These are phyloP conservation scores for Girardinichthys multiradiatus DNA, from an alignment of 2,113 vertebrate species.

Conservation along the genomic window DNA sequence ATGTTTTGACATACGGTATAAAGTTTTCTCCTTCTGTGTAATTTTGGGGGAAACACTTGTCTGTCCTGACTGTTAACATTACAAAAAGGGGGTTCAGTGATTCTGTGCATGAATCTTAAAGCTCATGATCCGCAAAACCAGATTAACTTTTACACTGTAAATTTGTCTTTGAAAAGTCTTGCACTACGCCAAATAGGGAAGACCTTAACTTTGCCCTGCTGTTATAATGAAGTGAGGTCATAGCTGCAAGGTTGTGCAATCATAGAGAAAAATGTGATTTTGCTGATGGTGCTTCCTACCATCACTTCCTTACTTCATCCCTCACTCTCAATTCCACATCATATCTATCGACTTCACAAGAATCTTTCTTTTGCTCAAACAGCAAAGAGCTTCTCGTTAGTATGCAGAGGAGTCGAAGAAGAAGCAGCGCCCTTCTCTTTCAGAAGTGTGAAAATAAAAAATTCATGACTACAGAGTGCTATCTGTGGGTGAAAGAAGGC, in stretches of 20 bases:
- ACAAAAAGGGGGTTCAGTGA: background rate
- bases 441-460: slow-evolving; percentile 73
- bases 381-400: slow-evolving; percentile 62
- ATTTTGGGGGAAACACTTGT: background rate
- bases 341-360: slow-evolving; percentile 56
- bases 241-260: slow-evolving; percentile 43
- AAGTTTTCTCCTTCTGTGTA: background rate
- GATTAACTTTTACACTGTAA: slow-evolving; percentile 23
- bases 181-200: slow-evolving; percentile 4
- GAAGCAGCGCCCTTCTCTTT: slow-evolving; percentile 64
- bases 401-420: slow-evolving; percentile 68
- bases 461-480: slow-evolving; percentile 70
- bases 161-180: slow-evolving; percentile 34
- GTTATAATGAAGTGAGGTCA: slow-evolving; percentile 42
- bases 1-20: no score
- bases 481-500: slow-evolving; percentile 40
- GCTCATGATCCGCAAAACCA: slow-evolving; percentile 22
- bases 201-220: slow-evolving; percentile 18
- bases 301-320: slow-evolving; percentile 33
- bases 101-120: background rate
- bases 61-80: background rate
- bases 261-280: slow-evolving; percentile 46
- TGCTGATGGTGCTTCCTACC: slow-evolving; percentile 39
- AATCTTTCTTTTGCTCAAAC: slow-evolving; percentile 32
- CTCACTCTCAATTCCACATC: slow-evolving; percentile 56